Conservation (phyloP, 2,888 invertebrate genomes). For the Campaea margaritaria region DNA sequence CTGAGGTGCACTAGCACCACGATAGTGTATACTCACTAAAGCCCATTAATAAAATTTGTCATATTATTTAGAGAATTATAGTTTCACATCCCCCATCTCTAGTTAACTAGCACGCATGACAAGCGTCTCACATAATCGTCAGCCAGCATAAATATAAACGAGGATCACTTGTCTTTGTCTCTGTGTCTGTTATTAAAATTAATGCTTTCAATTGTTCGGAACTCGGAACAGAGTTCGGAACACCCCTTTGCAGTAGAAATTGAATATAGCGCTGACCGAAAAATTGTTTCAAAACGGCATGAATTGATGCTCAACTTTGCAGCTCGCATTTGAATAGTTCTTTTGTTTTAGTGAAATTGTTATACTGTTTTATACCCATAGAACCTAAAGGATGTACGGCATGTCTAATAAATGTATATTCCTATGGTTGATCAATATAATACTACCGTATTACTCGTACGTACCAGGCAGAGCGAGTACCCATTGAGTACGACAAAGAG, state of each 20-base stretch:
- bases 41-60: no score
- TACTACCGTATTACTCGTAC: neutral
- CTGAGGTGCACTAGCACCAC: no score
- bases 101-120: slow-evolving; percentile 27
- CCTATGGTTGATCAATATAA: neutral
- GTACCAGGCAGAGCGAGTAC: no score
- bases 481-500: no score
- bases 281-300: slow-evolving; percentile 3
- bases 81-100: no score
- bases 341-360: slow-evolving; percentile 3
- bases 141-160: slow-evolving; percentile 74
- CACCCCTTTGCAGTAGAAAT: slow-evolving; percentile 54
- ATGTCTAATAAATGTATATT: neutral
- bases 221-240: slow-evolving; percentile 44
- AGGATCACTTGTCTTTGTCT: slow-evolving; percentile 64
- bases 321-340: slow-evolving; percentile 1
- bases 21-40: no score
- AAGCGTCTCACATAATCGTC: slow-evolving; percentile 48
- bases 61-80: no score
- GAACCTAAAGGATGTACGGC: no score
- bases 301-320: slow-evolving; percentile 1
- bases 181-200: slow-evolving; percentile 67
- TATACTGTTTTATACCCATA: no score
- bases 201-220: slow-evolving; percentile 70
- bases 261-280: slow-evolving; percentile 20